Evolutionary conservation across 2,888 invertebrate species (phyloP).

Genomic region (Dyspetes luteomarginatus): DNA sequence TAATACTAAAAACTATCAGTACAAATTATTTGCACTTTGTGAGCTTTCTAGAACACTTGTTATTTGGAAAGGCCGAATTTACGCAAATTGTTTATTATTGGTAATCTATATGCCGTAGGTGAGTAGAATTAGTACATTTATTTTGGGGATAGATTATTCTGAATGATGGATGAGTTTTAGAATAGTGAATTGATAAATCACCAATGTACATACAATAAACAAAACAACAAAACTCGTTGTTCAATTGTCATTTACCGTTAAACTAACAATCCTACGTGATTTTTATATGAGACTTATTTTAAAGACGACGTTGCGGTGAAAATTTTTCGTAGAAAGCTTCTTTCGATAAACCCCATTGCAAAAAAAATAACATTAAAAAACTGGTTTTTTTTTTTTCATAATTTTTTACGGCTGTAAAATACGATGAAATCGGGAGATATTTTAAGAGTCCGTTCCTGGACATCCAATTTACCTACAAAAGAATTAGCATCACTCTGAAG

Average conservation of each 20-base stretch:
- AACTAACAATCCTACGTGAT: constrained; percentile 2
- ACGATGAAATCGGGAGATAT: neutral
- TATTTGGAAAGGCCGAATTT: neutral
- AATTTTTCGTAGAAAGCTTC: neutral
- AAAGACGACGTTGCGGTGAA: neutral
- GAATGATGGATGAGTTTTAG: too few species aligned
- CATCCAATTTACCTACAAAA: neutral
- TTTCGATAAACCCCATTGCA: neutral
- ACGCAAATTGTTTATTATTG: neutral
- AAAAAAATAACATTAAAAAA: neutral
- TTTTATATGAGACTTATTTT: neutral
- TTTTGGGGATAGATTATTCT: neutral
- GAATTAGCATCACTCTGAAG: neutral
- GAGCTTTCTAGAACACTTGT: neutral
- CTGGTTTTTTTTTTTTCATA: neutral
- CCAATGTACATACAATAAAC: neutral
- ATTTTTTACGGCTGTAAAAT: neutral
- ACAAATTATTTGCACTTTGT: too few species aligned
- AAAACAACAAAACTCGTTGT: neutral
- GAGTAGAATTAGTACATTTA: neutral
- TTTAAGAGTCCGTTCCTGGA: neutral
- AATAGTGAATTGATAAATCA: neutral
- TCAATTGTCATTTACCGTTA: neutral
- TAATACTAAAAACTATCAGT: too few species aligned
- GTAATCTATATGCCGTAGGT: neutral